Evolutionary conservation across 2,113 vertebrate species (phyloP), one percentile per base, ranked within the genome.

Genomic region (Hiodon alosoides): DNA sequence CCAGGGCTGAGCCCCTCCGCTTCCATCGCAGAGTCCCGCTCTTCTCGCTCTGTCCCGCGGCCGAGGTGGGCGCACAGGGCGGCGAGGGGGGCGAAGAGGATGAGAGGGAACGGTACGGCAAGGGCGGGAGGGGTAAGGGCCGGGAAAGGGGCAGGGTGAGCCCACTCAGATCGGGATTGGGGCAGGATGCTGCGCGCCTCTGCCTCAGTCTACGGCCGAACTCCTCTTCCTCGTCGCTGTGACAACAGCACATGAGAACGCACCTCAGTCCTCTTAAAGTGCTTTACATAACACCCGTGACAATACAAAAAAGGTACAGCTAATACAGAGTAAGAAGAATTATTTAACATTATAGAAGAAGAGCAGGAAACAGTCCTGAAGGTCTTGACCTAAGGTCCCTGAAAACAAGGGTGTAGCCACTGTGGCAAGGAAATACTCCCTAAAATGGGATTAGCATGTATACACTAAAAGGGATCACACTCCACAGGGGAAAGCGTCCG

Each of bases 1-100:
- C 76, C 64, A 83, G 75, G n/a, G 83, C 53, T 0, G 67, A 81
- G 1, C 74, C 67, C 9, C 83, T 69, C 66, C 78, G 73, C 61
- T 0, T 65, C 62, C 85, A 81, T 53, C 4, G 10, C 9, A 17
- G 16, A 3, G 14, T 54, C 5, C 50, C 57, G 46, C 5, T 3
- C 14, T 10, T 4, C 1, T 10, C n/a, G 3, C 58, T 46, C 52
- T 7, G n/a, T 2, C 46, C n/a, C 67, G 11, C 52, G 5, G 55
- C 51, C 9, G 50, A 54, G 31, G 13, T 31, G 0, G 46, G 31
- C 58, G 73, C 53, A 71, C 46, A 64, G 52, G 73, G 58, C 1
- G 58, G 57, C 46, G 50, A 31, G 6, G 48, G 17, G 55, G 76
- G 55, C 5, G 53, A 13, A 31, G 58, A n/a, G 74, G 67, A 46